Evolutionary conservation across 1,140 invertebrate genomes (phyloP), one percentile per base, ranked within the genome.

Genomic region (Chlorops oryzae): DNA sequence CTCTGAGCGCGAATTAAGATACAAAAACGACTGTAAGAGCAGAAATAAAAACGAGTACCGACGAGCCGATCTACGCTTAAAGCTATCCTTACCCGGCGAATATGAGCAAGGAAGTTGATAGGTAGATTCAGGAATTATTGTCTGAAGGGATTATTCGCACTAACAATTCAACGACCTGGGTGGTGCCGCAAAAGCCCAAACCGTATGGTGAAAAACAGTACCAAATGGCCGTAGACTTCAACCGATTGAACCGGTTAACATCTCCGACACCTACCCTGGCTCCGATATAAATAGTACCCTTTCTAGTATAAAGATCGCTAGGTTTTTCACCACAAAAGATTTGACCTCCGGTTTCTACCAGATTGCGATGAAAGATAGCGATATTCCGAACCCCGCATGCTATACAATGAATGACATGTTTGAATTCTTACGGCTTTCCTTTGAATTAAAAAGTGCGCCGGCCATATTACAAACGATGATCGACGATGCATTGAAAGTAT

Each of bases 321-420:
- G n/a, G n/a, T n/a, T n/a, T n/a, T n/a, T n/a, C n/a, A n/a, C n/a
- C n/a, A n/a, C n/a, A n/a, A n/a, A n/a, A n/a, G n/a, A n/a, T n/a
- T n/a, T n/a, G n/a, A n/a, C n/a, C n/a, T n/a, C n/a, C n/a, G n/a
- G n/a, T n/a, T n/a, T n/a, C n/a, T n/a, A n/a, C n/a, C n/a, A n/a
- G n/a, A n/a, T n/a, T n/a, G n/a, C n/a, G n/a, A n/a, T n/a, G n/a
- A n/a, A n/a, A n/a, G n/a, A n/a, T n/a, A n/a, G n/a, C n/a, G n/a
- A n/a, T n/a, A n/a, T n/a, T n/a, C n/a, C n/a, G n/a, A n/a, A n/a
- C n/a, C n/a, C n/a, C n/a, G n/a, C n/a, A n/a, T n/a, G n/a, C n/a
- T n/a, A n/a, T n/a, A 73, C 64, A 4, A 48, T 57, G 13, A 52
- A 59, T 15, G 72, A 65, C 13, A 66, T 70, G 45, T 75, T 64